Evolutionary conservation across 1,140 invertebrate species (phyloP), one percentile per base, ranked within the genome.

Genomic region (Meloidogyne exigua): DNA sequence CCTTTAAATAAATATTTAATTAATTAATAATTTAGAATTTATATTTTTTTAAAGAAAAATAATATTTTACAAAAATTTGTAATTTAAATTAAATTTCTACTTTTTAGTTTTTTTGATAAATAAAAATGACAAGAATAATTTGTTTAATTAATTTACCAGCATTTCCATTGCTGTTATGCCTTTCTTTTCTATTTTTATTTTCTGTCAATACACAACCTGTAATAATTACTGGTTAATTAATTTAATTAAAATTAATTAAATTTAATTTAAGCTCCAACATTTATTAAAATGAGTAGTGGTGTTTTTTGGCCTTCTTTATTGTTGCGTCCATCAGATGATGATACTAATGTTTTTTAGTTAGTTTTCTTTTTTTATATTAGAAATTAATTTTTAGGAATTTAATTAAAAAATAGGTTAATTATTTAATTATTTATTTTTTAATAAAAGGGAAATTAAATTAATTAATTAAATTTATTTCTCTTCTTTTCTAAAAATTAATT

Each of bases 301-400:
- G 49, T 57, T n/a, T n/a, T 57, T 57, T 57, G 49, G 49, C 49
- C 49, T 57, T 57, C 49, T n/a, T 57, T 57, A 57, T 57, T 57
- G 49, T 57, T 57, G 49, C 49, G 49, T 21, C 49, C 49, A 21
- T n/a, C 49, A 57, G n/a, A 57, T n/a, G 7, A n/a, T 0, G 18
- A 57, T 57, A n/a, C 3, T 9, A n/a, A 57, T n/a, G n/a, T 57
- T 57, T 57, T 5, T 57, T 5, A 9, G 49, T 57, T 2, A 0
- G 7, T n/a, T 21, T 57, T 18, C 15, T 57, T 57, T 9, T 57
- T 57, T 57, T n/a, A n/a, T 7, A 7, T 57, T 57, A n/a, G n/a
- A n/a, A 9, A 18, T n/a, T 12, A 57, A 18, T 18, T 18, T 49
- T 49, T 13, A 42, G 1, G 11, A 10, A 18, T 49, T 49, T 49